Evolutionary conservation across 2,888 invertebrate genomes (phyloP), one percentile per base, ranked within the genome.

Genomic region (Willowsia nigromaculata): DNA sequence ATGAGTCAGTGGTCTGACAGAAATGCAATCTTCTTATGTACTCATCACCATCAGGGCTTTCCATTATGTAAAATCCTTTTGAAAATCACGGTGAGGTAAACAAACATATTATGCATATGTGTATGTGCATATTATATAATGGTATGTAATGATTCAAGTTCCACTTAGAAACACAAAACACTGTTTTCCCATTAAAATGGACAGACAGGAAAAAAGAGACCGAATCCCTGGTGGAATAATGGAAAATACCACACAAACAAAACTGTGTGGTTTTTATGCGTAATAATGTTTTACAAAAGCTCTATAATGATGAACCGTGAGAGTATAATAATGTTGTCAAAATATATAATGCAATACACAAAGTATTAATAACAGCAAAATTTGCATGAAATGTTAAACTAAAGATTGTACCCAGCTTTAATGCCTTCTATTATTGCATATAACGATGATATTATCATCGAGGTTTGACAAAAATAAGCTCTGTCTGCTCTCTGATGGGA

Each of bases 361-460:
- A 43, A 47, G 65, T 33, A 83, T 83, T n/a, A 43, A 83, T 68
- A 53, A 68, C 40, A 68, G 50, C 65, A 30, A 37, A 68, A 83
- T 47, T 68, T 68, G 82, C 65, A 83, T 83, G 82, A 83, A 83
- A 68, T 65, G 82, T 83, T 83, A 83, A 83, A 25, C 82, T 59
- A 18, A 37, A 33, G 5, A 47, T 68, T 37, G 68, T 40, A 83
- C 65, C 68, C 82, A 33, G 6, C 76, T 50, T 43, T 50, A 22
- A 22, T 25, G 43, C 25, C n/a, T 65, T 33, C 62, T 65, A 15
- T 2, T 65, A 18, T 11, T 18, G 37, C 68, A 40, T 68, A 68
- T 68, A 37, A 68, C 40, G 68, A 68, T 9, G 13, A 59, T 59
- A 11, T 25, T 59, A 40, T 68, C 9, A 62, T 27, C 15, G 25